Base-by-base conservation (phyloP, 1,140 invertebrate species). In the Leptoteleia sp. region DNA sequence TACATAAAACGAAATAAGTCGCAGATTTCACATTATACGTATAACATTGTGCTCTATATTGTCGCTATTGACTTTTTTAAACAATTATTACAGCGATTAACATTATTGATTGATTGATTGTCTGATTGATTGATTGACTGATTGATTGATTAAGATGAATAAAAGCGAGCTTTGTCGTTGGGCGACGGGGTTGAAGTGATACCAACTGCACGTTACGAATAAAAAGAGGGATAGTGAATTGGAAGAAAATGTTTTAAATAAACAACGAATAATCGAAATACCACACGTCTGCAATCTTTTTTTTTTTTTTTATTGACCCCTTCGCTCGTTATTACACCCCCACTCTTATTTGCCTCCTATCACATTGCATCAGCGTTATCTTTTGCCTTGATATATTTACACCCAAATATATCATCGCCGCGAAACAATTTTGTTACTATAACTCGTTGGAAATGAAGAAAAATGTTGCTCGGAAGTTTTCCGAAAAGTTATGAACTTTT, bases 191-290 rank as follows among this genome's bases (percentile, higher is more conserved):
- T 71, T 71, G 48, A 62, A 71, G 55, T 72, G 65, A 68, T 76
- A 71, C 67, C 62, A 80, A 61, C 47, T 68, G 79, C 48, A 78
- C 65, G 67, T 55, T 54, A 68, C 33, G 54, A 72, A 62, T 35
- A 43, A 48, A 15, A 68, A 11, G 13, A 48, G 45, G 62, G 16
- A 47, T 65, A 45, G 61, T 52, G 37, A 70, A 77, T 50, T 70
- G 55, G 42, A 76, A 67, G 65, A 83, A 77, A 80, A 83, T 83
- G 82, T 86, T 87, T 87, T 83, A 83, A 87, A 86, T 84, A 87
- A 87, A 87, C 85, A 87, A 87, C 85, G 86, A 88, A 87, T 87
- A 81, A 86, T 73, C 79, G 81, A 85, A 78, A 83, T 76, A 81
- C 70, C 64, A 61, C 54, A 79, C 54, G 76, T 84, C 80, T 54